Percentiles rank a stretch among this genome's conserved stretches.
Evolutionary conservation across 2,797 vertebrate genomes (phyloP).

Genomic region (Gymnoscopelus braueri): DNA sequence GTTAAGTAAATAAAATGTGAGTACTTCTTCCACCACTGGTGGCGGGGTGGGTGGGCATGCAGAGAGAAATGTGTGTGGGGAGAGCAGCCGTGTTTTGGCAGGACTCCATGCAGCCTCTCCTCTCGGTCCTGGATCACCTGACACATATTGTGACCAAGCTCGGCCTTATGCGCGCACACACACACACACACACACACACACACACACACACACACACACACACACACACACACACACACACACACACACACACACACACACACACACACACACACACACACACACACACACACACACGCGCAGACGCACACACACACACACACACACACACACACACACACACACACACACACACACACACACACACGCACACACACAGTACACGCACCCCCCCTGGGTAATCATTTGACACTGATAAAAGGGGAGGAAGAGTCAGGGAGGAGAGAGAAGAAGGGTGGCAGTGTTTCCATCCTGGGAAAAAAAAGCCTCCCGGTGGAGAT

Average conservation of each 20-base stretch:
- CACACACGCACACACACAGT: no score
- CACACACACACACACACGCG: no score
- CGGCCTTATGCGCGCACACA: slow-evolving; percentile 31
- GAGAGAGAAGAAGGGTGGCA: slow-evolving; percentile 66
- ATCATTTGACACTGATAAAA: slow-evolving; percentile 79
- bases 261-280: no score
- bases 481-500: slow-evolving; percentile 57
- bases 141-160: slow-evolving; percentile 53
- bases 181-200: no score
- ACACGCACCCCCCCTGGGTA: slow-evolving; percentile 44
- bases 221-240: no score
- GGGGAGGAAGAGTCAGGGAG: slow-evolving; percentile 21
- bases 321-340: no score
- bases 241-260: no score
- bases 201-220: no score
- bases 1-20: no score
- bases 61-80: slow-evolving; percentile 24
- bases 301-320: no score
- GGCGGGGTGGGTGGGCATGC: slow-evolving; percentile 11
- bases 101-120: background rate
- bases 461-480: slow-evolving; percentile 77
- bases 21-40: background rate
- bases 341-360: no score
- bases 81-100: slow-evolving; percentile 54
- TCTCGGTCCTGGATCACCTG: slow-evolving; percentile 48